These are phyloP conservation scores for Musca vetustissima DNA, from an alignment of 1,140 invertebrate species.

Conservation along the genomic window DNA sequence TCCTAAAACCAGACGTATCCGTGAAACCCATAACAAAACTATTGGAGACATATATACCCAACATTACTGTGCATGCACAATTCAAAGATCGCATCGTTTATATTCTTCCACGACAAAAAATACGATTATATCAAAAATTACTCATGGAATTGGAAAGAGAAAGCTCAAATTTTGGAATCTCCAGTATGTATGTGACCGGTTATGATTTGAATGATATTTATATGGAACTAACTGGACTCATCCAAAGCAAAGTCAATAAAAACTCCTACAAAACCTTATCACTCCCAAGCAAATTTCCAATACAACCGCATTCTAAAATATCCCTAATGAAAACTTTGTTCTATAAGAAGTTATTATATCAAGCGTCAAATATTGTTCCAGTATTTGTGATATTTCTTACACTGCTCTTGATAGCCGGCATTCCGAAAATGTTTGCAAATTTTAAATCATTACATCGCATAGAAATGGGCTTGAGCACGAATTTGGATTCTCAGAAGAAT, in stretches of 20 bases:
- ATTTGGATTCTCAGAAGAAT: neutral
- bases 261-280: neutral
- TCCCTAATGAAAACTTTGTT: constrained; percentile 43
- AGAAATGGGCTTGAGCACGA: neutral
- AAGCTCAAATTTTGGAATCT: constrained; percentile 39
- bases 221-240: constrained; percentile 34
- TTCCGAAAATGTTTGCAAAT: neutral
- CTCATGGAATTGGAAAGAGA: constrained; percentile 46
- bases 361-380: constrained; percentile 45
- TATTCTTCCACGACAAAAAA: constrained; percentile 26
- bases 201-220: constrained; percentile 43
- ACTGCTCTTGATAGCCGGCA: constrained; percentile 34
- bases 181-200: constrained; percentile 40
- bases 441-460: neutral
- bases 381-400: constrained; percentile 39
- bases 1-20: constrained; percentile 20
- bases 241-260: neutral
- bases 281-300: neutral
- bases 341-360: constrained; percentile 45
- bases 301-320: neutral
- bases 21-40: constrained; percentile 42
- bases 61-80: constrained; percentile 40
- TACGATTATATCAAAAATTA: constrained; percentile 36
- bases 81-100: constrained; percentile 45
- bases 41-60: constrained; percentile 32